Evolutionary conservation across 2,888 invertebrate species (phyloP), one percentile per base, ranked within the genome.

Genomic region (Spatulosminthurus flaviceps): DNA sequence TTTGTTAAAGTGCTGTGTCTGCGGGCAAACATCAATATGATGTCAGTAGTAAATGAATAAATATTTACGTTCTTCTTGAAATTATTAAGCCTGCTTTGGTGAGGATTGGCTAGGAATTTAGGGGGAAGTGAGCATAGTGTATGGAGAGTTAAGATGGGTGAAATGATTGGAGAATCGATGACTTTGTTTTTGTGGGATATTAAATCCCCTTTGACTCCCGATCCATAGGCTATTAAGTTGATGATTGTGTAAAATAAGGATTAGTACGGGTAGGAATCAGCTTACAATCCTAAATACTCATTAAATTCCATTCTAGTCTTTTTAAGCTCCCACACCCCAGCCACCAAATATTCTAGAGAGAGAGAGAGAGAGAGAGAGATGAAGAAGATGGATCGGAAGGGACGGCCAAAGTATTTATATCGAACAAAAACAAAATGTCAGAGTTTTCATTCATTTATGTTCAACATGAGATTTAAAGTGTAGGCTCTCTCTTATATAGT

Each of bases 141-240:
- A 7, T 34, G 34, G 34, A 34, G 34, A 34, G 9, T n/a, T n/a
- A 9, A 34, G 34, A 9, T 34, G 34, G 34, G 34, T n/a, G n/a
- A n/a, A n/a, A n/a, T n/a, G n/a, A n/a, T n/a, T n/a, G n/a, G n/a
- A n/a, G n/a, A n/a, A n/a, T n/a, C n/a, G n/a, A n/a, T n/a, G n/a
- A n/a, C n/a, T n/a, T n/a, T n/a, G n/a, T n/a, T n/a, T n/a, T 34
- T 64, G 24, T 64, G n/a, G 70, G 42, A 22, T n/a, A 42, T 13
- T 16, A 22, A 34, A 34, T 34, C 34, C 34, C 34, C 34, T 60
- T 21, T 21, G 60, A 19, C 21, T 60, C 16, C 60, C 16, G 60
- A 60, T 60, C 60, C 60, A n/a, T n/a, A 60, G 60, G 60, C 60
- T 69, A 26, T 29, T 41, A 70, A 70, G 24, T 70, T 41, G 28